Conservation (phyloP, 2,797 vertebrate species). For the Otolemur crassicaudatus region DNA sequence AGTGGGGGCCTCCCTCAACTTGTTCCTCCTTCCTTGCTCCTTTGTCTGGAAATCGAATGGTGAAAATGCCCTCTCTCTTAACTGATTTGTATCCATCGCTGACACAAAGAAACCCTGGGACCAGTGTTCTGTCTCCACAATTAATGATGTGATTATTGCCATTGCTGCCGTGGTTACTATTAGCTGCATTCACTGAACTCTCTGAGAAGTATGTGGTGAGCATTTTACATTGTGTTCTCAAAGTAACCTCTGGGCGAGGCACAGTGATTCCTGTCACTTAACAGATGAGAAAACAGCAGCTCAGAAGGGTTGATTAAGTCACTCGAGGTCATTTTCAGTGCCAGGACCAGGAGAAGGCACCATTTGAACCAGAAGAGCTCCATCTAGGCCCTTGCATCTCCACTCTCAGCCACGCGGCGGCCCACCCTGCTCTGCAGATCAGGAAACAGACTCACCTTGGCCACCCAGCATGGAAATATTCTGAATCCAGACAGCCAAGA, state of each 20-base stretch:
- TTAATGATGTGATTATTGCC: fast-evolving
- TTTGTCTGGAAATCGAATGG: not conserved
- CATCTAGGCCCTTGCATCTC: not conserved
- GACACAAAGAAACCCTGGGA: not conserved
- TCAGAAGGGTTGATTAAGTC: not conserved
- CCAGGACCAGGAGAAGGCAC: not conserved
- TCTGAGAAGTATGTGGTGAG: fast-evolving
- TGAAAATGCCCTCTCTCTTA: not conserved
- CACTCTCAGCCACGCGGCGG: not conserved
- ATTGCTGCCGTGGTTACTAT: not conserved
- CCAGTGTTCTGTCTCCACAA: not conserved
- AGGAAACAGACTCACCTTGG: not conserved
- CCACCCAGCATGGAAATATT: not conserved
- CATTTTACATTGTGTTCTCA: not conserved
- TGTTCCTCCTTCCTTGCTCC: not conserved
- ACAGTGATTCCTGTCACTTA: not conserved
- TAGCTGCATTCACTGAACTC: not conserved
- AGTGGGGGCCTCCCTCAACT: fast-evolving
- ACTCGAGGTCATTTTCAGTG: not conserved
- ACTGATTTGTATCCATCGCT: not conserved
- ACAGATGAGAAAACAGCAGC: not conserved
- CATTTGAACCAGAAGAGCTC: not conserved
- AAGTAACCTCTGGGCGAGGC: not conserved
- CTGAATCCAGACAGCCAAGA: not conserved
- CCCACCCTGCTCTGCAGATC: not conserved